phyloP scores from a whole-genome alignment of 2,797 vertebrate genomes.

The Iguana delicatissima region DNA sequence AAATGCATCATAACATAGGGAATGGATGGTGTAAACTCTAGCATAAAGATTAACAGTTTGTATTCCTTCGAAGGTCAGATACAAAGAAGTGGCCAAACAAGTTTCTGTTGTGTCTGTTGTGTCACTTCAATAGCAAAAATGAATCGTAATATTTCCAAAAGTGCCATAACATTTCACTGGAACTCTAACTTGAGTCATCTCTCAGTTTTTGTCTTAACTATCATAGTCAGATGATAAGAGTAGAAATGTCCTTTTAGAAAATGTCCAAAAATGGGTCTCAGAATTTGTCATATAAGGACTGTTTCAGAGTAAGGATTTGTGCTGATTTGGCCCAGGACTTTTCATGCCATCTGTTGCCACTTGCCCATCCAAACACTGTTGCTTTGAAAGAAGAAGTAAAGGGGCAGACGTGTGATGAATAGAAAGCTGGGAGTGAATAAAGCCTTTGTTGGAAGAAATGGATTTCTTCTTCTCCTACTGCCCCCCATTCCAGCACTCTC shows the following conservation, averaged over 20 bases:
- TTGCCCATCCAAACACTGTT: neutral
- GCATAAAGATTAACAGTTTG: neutral
- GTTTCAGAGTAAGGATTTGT: too few relatives aligned
- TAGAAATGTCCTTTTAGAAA: neutral
- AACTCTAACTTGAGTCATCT: neutral
- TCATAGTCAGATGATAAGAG: neutral
- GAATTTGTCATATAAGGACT: neutral
- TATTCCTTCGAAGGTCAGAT: neutral
- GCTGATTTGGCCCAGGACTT: too few relatives aligned
- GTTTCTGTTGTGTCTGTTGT: neutral
- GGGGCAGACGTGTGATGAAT: too few relatives aligned
- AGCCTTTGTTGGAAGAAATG: too few relatives aligned
- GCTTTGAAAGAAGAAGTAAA: neutral
- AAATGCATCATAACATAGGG: too few relatives aligned
- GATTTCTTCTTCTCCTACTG: too few relatives aligned
- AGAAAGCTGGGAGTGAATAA: too few relatives aligned
- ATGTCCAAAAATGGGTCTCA: neutral
- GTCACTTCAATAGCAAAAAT: neutral
- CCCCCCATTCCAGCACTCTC: too few relatives aligned
- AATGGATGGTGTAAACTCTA: neutral
- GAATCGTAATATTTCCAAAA: neutral
- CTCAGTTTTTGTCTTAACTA: neutral
- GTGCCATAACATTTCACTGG: neutral
- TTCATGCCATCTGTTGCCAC: too few relatives aligned
- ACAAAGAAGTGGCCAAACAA: neutral